Evolutionary conservation across 1,140 invertebrate genomes (phyloP).

Genomic region (Caenorhabditis briggsae): DNA sequence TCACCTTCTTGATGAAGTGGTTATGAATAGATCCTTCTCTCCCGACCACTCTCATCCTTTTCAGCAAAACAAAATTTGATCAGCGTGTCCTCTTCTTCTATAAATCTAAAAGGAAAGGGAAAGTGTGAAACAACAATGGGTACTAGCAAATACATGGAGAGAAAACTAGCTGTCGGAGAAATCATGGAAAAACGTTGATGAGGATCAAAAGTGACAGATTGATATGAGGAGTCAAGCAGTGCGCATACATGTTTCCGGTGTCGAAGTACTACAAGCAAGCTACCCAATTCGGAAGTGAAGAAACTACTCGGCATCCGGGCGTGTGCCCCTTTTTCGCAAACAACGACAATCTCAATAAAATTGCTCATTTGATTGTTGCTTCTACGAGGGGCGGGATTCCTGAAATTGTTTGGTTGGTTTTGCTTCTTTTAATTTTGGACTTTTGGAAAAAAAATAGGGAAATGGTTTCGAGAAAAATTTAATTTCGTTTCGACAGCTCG

Average conservation of each 20-base stretch:
- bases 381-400: slow-evolving; percentile 10
- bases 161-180: neutral
- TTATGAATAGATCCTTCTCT: slow-evolving; percentile 23
- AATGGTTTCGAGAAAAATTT: too few species aligned
- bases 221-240: slow-evolving; percentile 50
- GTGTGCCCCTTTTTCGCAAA: slow-evolving; percentile 6
- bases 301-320: slow-evolving; percentile 51
- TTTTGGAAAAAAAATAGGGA: neutral
- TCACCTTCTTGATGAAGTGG: slow-evolving; percentile 55
- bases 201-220: slow-evolving; percentile 55
- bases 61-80: slow-evolving; percentile 49
- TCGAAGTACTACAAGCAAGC: slow-evolving; percentile 43
- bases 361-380: slow-evolving; percentile 47
- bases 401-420: neutral
- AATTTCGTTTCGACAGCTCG: neutral
- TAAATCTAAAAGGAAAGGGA: neutral
- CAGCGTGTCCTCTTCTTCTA: neutral
- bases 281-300: slow-evolving; percentile 40
- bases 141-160: neutral
- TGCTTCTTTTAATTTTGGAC: neutral
- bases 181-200: slow-evolving; percentile 6
- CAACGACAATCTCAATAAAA: slow-evolving; percentile 53
- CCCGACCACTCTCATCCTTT: slow-evolving; percentile 11
- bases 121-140: slow-evolving; percentile 27
- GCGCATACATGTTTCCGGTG: slow-evolving; percentile 32